Base-by-base conservation (phyloP, 2,888 invertebrate species). In the Chloroclysta siterata region DNA sequence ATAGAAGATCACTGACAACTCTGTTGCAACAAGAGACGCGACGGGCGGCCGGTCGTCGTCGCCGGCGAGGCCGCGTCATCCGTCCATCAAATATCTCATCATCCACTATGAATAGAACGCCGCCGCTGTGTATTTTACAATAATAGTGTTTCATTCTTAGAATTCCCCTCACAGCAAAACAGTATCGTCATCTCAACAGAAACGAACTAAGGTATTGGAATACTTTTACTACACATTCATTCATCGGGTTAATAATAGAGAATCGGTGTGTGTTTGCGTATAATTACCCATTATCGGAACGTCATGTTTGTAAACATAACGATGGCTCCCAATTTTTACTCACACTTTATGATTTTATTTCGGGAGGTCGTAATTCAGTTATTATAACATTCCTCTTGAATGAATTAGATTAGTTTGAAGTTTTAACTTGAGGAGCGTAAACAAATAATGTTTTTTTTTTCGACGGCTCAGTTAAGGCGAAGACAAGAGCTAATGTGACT, bases 11-110 rank as follows among this genome's bases (percentile, higher is more conserved):
- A 39, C 36, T 11, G 36, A 11, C 36, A 39, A 39, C 36, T 39
- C 11, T 39, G 0, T 11, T 11, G 11, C 33, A 33, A 33, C 33
- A 33, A 33, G 33, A 2, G 10, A 61, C 67, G 65, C 78, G 77
- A 57, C 65, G 44, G 47, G 50, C 58, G 65, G 57, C 67, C 48
- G 28, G 11, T 13, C 39, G 52, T 39, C 36, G 52, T 29, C 65
- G 63, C 73, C 82, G 79, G 76, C 86, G 88, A 87, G 86, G 87
- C 82, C 88, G 82, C 91, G 90, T 90, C 91, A 91, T 87, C 81
- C 83, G 89, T 88, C 89, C 86, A 87, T 89, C 89, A 87, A 80
- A 83, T 79, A 82, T 81, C 83, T 87, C 88, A 90, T 90, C 90
- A 88, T 84, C 70, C 63, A 80, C 89, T 87, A 89, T 80, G 84